phyloP scores from a whole-genome alignment of 2,113 vertebrate species.

The Bos taurus region DNA sequence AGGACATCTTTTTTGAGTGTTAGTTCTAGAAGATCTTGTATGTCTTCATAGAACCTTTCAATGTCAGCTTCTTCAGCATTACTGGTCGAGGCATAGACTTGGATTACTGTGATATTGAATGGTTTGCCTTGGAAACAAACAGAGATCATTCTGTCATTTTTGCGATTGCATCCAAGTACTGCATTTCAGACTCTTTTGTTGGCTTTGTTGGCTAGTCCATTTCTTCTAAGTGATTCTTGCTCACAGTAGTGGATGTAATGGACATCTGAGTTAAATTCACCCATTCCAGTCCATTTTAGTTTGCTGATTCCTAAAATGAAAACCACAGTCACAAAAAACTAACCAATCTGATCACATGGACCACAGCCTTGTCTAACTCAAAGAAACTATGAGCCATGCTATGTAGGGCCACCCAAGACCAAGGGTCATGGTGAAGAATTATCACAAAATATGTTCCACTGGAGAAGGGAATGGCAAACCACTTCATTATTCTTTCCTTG shows the following conservation, averaged over 20 bases:
- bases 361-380: neutral
- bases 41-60: neutral
- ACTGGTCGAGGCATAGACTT: neutral
- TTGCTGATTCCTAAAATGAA: neutral
- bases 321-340: neutral
- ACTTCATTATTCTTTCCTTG: neutral
- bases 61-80: neutral
- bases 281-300: neutral
- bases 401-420: neutral
- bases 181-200: neutral
- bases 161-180: neutral
- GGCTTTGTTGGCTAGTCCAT: neutral
- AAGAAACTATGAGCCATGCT: neutral
- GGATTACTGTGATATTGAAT: neutral
- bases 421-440: neutral
- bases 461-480: neutral
- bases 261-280: neutral
- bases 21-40: neutral
- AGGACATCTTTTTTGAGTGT: neutral
- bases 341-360: neutral
- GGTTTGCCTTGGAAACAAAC: neutral
- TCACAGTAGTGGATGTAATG: neutral
- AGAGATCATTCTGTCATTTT: neutral
- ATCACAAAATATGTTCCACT: neutral
- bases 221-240: neutral